phyloP scores from a whole-genome alignment of 2,888 invertebrate species.

The Andrena hattorfiana region DNA sequence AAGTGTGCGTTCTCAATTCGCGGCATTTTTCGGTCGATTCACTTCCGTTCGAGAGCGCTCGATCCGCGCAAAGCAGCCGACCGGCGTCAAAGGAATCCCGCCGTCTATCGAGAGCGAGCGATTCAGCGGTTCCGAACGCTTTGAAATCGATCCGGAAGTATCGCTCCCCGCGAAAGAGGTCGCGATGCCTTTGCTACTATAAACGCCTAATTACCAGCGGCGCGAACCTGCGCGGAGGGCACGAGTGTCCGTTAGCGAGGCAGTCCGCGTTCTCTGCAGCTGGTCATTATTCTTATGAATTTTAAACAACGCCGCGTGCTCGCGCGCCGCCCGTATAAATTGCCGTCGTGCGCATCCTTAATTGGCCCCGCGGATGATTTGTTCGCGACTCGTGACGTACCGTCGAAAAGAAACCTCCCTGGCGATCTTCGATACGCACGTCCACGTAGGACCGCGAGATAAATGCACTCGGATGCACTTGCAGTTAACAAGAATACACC shows the following conservation, averaged over 20 bases:
- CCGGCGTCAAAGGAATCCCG: slow-evolving; percentile 9
- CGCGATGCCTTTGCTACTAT: slow-evolving; percentile 15
- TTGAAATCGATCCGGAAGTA: slow-evolving; percentile 23
- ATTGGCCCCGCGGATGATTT: slow-evolving; percentile 69
- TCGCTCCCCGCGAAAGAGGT: neutral
- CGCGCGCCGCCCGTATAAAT: slow-evolving; percentile 65
- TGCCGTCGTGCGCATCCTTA: slow-evolving; percentile 68
- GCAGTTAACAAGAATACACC: neutral
- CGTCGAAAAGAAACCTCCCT: slow-evolving; percentile 38
- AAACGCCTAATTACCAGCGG: slow-evolving; percentile 50
- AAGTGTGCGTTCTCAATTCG: neutral
- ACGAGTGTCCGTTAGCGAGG: slow-evolving; percentile 49
- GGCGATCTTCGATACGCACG: slow-evolving; percentile 27
- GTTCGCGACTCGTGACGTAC: slow-evolving; percentile 66
- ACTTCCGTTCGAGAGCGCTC: neutral
- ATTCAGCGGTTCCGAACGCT: slow-evolving; percentile 5
- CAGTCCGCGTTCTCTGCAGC: slow-evolving; percentile 47
- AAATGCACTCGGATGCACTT: neutral
- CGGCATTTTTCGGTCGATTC: neutral
- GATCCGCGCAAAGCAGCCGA: neutral
- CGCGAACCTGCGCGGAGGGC: neutral
- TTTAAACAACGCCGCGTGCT: slow-evolving; percentile 58
- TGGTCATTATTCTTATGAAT: slow-evolving; percentile 68
- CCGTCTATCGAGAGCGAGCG: neutral
- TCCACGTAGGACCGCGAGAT: neutral